phyloP scores from a whole-genome alignment of 2,797 vertebrate genomes.

The Anguilla pacifica region DNA sequence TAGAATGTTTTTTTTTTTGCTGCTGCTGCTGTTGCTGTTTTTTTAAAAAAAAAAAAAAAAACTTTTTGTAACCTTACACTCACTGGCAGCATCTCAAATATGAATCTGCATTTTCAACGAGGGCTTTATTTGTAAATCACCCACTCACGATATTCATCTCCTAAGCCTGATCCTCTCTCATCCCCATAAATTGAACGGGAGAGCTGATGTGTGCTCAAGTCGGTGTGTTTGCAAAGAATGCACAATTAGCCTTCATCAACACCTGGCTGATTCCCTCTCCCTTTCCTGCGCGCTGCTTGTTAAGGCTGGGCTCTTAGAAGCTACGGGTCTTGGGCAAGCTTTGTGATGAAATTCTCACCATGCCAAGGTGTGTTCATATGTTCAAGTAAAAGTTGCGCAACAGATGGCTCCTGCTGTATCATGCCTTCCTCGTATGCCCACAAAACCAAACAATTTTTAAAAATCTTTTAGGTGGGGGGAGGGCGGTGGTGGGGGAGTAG shows the following conservation, averaged over 20 bases:
- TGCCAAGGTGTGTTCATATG: background rate
- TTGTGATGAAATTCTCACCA: background rate
- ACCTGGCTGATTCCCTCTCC: background rate
- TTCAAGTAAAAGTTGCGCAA: background rate
- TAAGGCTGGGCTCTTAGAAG: background rate
- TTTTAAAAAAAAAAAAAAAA: background rate
- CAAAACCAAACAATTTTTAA: background rate
- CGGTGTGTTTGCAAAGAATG: background rate
- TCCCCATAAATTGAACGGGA: conserved; percentile 5
- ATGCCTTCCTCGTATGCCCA: background rate
- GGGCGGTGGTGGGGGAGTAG: background rate
- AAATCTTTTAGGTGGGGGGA: background rate
- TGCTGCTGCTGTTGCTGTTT: too few species aligned
- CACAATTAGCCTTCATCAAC: conserved; percentile 16
- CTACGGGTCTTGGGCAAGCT: background rate
- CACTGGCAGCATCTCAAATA: background rate
- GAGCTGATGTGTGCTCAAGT: conserved; percentile 11
- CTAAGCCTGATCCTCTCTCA: background rate
- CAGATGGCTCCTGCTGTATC: background rate
- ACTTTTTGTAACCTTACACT: background rate
- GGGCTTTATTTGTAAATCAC: conserved; percentile 8
- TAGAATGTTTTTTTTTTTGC: background rate
- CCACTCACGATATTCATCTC: conserved; percentile 6
- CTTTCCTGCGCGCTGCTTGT: background rate
- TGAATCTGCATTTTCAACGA: conserved; percentile 6